These are phyloP conservation scores for Andrena minutula DNA, from an alignment of 2,888 invertebrate species.

Conservation along the genomic window DNA sequence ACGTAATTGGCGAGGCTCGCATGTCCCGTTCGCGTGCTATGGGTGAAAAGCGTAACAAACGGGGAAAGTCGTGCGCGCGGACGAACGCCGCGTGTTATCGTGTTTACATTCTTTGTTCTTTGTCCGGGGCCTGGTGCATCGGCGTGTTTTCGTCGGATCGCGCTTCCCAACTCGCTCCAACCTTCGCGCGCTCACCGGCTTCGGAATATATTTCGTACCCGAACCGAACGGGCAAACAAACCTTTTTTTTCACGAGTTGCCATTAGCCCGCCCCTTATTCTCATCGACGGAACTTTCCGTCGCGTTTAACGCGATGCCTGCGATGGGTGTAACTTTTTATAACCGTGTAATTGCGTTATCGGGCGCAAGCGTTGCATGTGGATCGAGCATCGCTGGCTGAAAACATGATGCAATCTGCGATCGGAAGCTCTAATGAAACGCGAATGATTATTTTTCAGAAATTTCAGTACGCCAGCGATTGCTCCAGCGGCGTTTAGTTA, in stretches of 20 bases:
- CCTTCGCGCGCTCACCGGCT: neutral
- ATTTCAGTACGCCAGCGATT: neutral
- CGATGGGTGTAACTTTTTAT: neutral
- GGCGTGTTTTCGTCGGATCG: conserved; percentile 47
- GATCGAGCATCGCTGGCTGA: neutral
- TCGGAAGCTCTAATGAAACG: neutral
- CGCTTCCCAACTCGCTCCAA: conserved; percentile 28
- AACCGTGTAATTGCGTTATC: neutral
- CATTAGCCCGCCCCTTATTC: neutral
- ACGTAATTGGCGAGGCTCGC: conserved; percentile 27
- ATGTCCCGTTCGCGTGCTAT: conserved; percentile 6
- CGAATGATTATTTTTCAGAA: neutral
- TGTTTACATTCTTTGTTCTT: conserved; percentile 74
- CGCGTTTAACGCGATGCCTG: neutral
- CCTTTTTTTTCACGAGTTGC: neutral
- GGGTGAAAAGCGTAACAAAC: conserved; percentile 42
- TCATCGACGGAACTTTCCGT: neutral
- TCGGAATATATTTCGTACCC: neutral
- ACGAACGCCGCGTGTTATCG: conserved; percentile 69
- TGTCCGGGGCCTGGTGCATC: conserved; percentile 47
- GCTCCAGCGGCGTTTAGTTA: neutral
- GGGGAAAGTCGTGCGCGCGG: conserved; percentile 57
- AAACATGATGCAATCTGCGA: conserved; percentile 19
- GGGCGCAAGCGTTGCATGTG: neutral
- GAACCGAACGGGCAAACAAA: neutral